These are phyloP conservation scores for Cetoscarus ocellatus DNA, from an alignment of 2,797 vertebrate species.

Conservation along the genomic window DNA sequence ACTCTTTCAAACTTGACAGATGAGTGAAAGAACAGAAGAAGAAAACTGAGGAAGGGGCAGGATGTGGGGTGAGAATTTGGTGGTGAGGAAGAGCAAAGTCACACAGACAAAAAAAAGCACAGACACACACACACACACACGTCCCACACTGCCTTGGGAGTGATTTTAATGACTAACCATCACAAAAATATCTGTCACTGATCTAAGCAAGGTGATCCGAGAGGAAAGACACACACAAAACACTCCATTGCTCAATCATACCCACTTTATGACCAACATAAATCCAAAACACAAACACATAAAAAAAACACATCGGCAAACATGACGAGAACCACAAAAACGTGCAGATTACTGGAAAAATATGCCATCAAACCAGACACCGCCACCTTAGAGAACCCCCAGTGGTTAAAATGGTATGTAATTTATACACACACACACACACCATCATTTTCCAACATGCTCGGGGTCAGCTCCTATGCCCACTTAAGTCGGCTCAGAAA, in stretches of 20 bases:
- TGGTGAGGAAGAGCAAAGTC: conserved; percentile 27
- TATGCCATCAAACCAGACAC: conserved; percentile 35
- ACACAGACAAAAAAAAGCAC: conserved; percentile 28
- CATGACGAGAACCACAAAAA: conserved; percentile 30
- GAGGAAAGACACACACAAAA: conserved; percentile 36
- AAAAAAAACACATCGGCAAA: neutral
- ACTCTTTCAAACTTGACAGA: conserved; percentile 23
- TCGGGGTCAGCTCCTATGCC: conserved; percentile 65
- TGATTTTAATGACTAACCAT: conserved; percentile 88
- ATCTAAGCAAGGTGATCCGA: conserved; percentile 71
- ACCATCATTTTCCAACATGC: conserved; percentile 32
- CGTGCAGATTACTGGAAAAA: conserved; percentile 45
- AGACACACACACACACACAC: conserved; percentile 45
- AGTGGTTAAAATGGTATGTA: conserved; percentile 23
- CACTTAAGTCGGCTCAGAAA: conserved; percentile 80
- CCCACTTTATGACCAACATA: conserved; percentile 18
- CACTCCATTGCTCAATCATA: conserved; percentile 7
- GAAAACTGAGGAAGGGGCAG: conserved; percentile 52
- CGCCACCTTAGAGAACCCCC: conserved; percentile 39
- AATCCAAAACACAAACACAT: conserved; percentile 20
- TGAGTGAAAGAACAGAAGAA: conserved; percentile 65
- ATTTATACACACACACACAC: conserved; percentile 46
- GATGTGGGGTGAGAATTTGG: conserved; percentile 41
- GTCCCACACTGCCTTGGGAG: conserved; percentile 85
- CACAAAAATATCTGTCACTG: conserved; percentile 83